These are phyloP conservation scores for Coregonus suidteri DNA, from an alignment of 2,797 vertebrate species.

Conservation along the genomic window DNA sequence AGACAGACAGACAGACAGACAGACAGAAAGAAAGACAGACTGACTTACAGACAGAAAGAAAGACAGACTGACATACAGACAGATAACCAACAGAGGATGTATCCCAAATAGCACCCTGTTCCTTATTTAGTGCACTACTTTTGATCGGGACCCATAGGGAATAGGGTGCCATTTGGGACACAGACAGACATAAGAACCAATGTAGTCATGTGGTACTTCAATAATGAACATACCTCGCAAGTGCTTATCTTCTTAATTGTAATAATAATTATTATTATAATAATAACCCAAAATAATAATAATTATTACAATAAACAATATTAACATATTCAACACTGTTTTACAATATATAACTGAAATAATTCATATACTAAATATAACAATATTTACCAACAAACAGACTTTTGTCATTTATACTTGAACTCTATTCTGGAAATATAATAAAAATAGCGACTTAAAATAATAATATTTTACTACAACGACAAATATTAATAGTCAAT, in stretches of 20 bases:
- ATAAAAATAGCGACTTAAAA: conserved; percentile 79
- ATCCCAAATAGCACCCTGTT: background rate
- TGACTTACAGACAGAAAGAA: background rate
- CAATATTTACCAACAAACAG: conserved; percentile 94
- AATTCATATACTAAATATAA: conserved; percentile 97
- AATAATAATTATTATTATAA: conserved; percentile 61
- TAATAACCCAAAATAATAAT: conserved; percentile 46
- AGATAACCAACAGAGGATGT: background rate
- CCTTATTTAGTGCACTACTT: background rate
- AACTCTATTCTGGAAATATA: conserved; percentile 98
- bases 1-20: conserved; percentile 38
- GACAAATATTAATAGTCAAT: conserved; percentile 68
- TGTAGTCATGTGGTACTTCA: conserved; percentile 85
- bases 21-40: no score
- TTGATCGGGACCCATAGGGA: background rate
- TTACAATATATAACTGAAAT: conserved; percentile 92
- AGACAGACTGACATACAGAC: no score
- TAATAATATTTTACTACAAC: conserved; percentile 70
- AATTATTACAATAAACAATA: conserved; percentile 79
- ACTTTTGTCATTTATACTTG: conserved; percentile 85
- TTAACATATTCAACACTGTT: conserved; percentile 91
- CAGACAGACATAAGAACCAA: conserved; percentile 78
- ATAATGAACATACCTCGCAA: conserved; percentile 85
- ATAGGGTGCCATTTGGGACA: background rate
- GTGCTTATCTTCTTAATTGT: conserved; percentile 84